Base-by-base conservation (phyloP, 2,888 invertebrate genomes). In the Biston betularia region DNA sequence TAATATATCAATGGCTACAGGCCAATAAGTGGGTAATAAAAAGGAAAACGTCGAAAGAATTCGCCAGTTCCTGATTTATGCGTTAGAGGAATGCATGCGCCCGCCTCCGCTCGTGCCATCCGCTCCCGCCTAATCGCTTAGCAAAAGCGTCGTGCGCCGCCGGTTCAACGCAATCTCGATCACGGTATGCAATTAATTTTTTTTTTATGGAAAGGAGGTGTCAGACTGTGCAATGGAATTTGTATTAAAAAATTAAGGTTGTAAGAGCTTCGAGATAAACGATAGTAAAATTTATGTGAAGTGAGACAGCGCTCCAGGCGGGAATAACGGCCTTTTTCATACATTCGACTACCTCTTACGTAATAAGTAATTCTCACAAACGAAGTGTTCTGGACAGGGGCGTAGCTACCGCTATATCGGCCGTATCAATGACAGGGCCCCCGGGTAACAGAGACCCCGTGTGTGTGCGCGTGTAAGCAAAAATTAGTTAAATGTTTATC, bases 11-110 rank as follows among this genome's bases (percentile, higher is more conserved):
- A 82, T 83, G 77, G 84, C 83, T 85, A 85, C 80, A 83, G 83
- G 83, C 87, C 89, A 89, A 90, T 91, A 91, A 90, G 88, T 79
- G 81, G 83, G 87, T 83, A 90, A 92, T 92, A 92, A 90, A 89
- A 89, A 82, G 80, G 80, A 81, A 79, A 82, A 76, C 74, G 72
- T 12, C 79, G 85, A 84, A 87, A 89, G 89, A 87, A 87, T 86
- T 14, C 87, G 88, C 81, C 75, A 79, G 75, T 76, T 71, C 77
- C 86, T 90, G 93, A 93, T 93, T 93, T 93, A 93, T 92, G 87
- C 89, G 79, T 75, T 83, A 83, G 81, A 82, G 92, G 91, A 92
- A 89, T 90, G 52, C 24, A 15, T 42, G 15, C 46, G 58, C 48
- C 57, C 46, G 38, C 52, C 34, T 14, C 6, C 40, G 7, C 53